A percentile compares a stretch with the other conserved stretches of the same genome.
phyloP scores from a whole-genome alignment of 2,113 vertebrate species.

The Hirundichthys speculiger region DNA sequence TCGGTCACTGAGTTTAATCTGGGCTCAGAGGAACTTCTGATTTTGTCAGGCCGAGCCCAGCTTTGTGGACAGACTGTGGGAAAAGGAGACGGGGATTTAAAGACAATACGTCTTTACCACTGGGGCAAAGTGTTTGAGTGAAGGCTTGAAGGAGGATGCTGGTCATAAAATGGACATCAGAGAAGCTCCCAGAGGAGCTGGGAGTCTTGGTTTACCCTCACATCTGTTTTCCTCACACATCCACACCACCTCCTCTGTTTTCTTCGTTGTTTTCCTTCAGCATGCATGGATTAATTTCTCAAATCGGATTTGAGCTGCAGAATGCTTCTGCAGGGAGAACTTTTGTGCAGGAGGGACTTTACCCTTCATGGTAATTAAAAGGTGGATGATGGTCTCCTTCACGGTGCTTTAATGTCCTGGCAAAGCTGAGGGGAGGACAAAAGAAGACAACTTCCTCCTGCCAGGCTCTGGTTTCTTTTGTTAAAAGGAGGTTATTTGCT shows the following conservation, averaged over 20 bases:
- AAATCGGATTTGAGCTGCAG: conserved; percentile 78
- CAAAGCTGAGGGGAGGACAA: conserved; percentile 33
- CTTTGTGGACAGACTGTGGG: conserved; percentile 36
- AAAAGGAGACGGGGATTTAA: conserved; percentile 52
- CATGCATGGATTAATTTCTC: conserved; percentile 74
- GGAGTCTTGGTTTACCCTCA: conserved; percentile 37
- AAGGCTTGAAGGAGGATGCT: conserved; percentile 65
- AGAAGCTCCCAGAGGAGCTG: conserved; percentile 47
- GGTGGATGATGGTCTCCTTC: conserved; percentile 67
- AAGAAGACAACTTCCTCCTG: background rate
- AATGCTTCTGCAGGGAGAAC: conserved; percentile 64
- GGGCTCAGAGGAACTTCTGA: conserved; percentile 68
- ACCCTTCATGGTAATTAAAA: conserved; percentile 81
- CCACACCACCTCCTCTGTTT: conserved; percentile 54
- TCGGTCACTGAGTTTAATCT: conserved; percentile 79
- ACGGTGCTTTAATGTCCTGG: conserved; percentile 66
- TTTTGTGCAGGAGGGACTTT: conserved; percentile 73
- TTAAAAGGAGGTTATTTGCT: no score
- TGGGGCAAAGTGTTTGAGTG: conserved; percentile 54
- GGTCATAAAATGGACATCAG: conserved; percentile 59
- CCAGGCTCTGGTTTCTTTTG: no score
- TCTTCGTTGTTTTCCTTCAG: conserved; percentile 66
- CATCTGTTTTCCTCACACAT: conserved; percentile 6
- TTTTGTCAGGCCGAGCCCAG: conserved; percentile 59
- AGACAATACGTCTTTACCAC: conserved; percentile 59